Percentiles rank a stretch among this genome's conserved stretches.
Conservation (phyloP, 2,113 vertebrate genomes). For the Trematomus loennbergii region DNA sequence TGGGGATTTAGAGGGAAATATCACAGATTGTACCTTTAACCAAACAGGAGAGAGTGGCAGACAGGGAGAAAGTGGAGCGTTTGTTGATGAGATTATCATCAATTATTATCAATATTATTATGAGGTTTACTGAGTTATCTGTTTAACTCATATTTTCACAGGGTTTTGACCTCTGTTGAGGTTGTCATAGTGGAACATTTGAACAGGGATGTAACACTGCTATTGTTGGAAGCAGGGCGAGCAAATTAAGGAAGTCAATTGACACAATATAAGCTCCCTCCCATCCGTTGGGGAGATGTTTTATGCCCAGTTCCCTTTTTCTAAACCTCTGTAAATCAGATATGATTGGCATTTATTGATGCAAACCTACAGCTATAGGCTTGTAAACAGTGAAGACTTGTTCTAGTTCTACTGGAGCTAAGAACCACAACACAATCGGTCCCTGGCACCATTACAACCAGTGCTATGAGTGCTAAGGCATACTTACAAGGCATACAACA, state of each 20-base stretch:
- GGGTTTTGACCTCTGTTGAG: background rate
- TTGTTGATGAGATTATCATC: background rate
- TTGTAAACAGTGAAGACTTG: conserved; percentile 9
- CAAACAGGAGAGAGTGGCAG: background rate
- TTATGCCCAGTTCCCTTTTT: conserved; percentile 58
- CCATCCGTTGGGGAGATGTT: conserved; percentile 13
- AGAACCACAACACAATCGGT: conserved; percentile 6
- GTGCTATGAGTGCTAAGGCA: no score
- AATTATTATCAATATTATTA: no score
- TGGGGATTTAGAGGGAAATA: background rate
- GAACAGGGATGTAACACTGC: background rate
- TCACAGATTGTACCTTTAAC: background rate
- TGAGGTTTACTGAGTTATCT: conserved; percentile 2
- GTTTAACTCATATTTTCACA: conserved; percentile 1
- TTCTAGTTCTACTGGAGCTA: conserved; percentile 14
- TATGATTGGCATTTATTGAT: conserved; percentile 10
- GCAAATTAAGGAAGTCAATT: conserved; percentile 49
- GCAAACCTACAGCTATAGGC: no score
- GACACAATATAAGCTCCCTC: background rate
- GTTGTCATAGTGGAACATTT: background rate
- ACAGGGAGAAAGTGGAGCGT: background rate
- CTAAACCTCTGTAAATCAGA: conserved; percentile 43
- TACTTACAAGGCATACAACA: no score
- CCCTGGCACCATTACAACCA: background rate
- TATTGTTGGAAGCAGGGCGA: conserved; percentile 29